phyloP scores from a whole-genome alignment of 2,113 vertebrate genomes.

The Mustelus asterias region DNA sequence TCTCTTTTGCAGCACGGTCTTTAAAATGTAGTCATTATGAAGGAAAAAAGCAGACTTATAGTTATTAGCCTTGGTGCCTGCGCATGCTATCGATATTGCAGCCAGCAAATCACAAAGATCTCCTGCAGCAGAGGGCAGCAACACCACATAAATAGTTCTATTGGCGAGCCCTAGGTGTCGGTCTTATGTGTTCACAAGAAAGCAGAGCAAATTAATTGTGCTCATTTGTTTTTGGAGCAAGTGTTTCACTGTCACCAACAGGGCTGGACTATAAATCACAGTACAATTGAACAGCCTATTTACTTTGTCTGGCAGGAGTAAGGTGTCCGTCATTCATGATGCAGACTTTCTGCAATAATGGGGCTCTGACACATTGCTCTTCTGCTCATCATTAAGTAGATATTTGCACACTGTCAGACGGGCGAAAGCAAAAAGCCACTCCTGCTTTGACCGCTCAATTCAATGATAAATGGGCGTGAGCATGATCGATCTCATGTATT shows the following conservation, averaged over 20 bases:
- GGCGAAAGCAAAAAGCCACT: background rate
- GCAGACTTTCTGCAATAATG: background rate
- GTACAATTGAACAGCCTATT: background rate
- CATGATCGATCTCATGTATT: background rate
- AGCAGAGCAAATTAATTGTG: constrained; percentile 24
- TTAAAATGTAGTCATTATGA: background rate
- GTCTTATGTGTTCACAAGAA: background rate
- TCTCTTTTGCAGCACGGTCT: background rate
- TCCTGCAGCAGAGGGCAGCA: constrained; percentile 30
- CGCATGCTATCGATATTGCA: background rate
- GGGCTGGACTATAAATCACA: background rate
- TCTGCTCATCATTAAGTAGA: background rate
- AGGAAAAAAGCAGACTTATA: background rate
- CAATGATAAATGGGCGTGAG: background rate
- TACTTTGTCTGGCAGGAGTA: background rate
- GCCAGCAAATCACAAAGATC: background rate
- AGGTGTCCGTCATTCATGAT: background rate
- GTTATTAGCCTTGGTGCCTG: background rate
- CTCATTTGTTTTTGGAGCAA: background rate
- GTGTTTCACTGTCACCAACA: background rate
- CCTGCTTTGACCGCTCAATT: background rate
- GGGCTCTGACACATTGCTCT: background rate
- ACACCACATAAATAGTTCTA: background rate
- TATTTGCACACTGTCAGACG: background rate
- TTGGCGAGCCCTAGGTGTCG: background rate